Base-by-base conservation (phyloP, 2,113 vertebrate species). In the Protobothrops flavoviridis region DNA sequence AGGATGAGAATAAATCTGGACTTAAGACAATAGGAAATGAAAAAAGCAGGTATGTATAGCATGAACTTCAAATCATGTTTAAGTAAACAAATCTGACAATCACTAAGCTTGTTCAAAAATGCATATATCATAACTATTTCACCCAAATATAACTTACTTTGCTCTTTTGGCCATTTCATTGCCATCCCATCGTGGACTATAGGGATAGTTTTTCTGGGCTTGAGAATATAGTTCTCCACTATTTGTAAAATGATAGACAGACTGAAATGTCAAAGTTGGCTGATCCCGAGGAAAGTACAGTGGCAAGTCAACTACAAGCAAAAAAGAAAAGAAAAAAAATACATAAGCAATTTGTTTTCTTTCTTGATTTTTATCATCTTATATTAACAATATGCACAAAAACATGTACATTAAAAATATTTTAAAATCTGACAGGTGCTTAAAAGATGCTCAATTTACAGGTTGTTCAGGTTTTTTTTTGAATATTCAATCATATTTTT, bases 101-200 rank as follows among this genome's bases (percentile, higher is more conserved):
- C 33, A 11, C 9, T 13, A 21, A 81, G 33, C 61, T n/a, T 89
- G 23, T 13, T 81, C 5, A 89, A 81, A 92, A 81, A 13, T 45
- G 61, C 39, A 56, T 74, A n/a, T 29, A 56, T 26, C 8, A 81
- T 24, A 56, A n/a, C 11, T 56, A 57, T 24, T 26, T 20, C 86
- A 88, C 2, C n/a, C 33, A 52, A 48, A 89, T 33, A 53, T 85
- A 53, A 97, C 99, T 98, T 98, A 99, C 99, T 99, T 99, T 94
- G 99, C 99, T 98, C 99, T 98, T 97, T 99, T 99, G 95, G 99
- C 99, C 99, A 99, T 99, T 97, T 99, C 99, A 81, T 99, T 99
- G 96, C 99, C 99, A 64, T 99, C 99, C 99, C 99, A 99, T 95
- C 99, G 98, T 1, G 99, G 99, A 97, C 99, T 99, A 96, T 99